phyloP scores from a whole-genome alignment of 1,140 invertebrate species.

The Drosophila albomicans region DNA sequence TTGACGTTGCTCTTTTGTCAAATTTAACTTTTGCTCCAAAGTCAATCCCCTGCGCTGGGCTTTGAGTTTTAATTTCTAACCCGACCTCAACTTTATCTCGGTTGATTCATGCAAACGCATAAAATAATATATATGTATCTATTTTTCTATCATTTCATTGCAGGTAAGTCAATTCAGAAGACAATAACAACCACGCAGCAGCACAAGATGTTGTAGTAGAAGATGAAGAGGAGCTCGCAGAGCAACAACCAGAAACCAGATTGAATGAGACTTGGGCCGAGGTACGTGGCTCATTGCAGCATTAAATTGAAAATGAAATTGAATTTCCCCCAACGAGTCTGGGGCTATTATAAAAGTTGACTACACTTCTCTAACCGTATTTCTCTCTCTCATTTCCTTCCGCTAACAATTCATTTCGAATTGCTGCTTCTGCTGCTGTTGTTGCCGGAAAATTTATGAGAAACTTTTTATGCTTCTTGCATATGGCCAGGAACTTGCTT shows the following conservation, averaged over 20 bases:
- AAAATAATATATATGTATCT: slow-evolving; percentile 62
- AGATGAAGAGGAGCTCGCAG: slow-evolving; percentile 12
- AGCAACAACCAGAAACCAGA: slow-evolving; percentile 27
- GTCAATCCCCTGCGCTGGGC: slow-evolving; percentile 1
- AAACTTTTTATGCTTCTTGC: slow-evolving; percentile 71
- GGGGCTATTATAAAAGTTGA: slow-evolving; percentile 65
- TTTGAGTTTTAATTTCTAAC: slow-evolving; percentile 34
- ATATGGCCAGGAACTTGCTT: slow-evolving; percentile 48
- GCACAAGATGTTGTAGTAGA: background rate
- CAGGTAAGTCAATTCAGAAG: slow-evolving; percentile 75
- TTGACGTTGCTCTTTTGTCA: slow-evolving; percentile 36
- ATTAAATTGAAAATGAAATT: slow-evolving; percentile 83
- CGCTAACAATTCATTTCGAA: slow-evolving; percentile 73
- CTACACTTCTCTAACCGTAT: background rate
- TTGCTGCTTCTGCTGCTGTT: slow-evolving; percentile 15
- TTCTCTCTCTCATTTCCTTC: slow-evolving; percentile 22
- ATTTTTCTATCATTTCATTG: slow-evolving; percentile 77
- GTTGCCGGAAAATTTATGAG: slow-evolving; percentile 63
- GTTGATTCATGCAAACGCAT: slow-evolving; percentile 37
- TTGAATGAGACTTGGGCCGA: slow-evolving; percentile 42
- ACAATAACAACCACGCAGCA: slow-evolving; percentile 35
- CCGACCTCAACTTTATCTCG: background rate
- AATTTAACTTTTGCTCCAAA: slow-evolving; percentile 1
- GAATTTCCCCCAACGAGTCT: slow-evolving; percentile 64
- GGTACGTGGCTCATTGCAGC: slow-evolving; percentile 70